Base-by-base conservation (phyloP, 2,888 invertebrate genomes). In the Schizotus pectinicornis region DNA sequence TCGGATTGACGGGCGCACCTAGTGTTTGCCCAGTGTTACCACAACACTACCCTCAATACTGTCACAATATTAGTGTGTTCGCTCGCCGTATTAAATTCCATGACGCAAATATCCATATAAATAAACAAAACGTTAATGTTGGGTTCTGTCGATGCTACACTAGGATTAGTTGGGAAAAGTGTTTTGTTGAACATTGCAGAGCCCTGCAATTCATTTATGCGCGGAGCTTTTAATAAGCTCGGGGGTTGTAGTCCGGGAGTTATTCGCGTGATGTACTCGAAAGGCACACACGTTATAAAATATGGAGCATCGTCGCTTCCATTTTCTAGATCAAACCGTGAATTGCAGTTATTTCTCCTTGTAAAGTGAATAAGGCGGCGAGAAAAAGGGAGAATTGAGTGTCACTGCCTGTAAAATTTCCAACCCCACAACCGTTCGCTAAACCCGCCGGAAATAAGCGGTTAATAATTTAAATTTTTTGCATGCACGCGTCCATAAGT, bases 1-100 rank as follows among this genome's bases (percentile, higher is more conserved):
- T 52, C 63, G 59, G 67, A 70, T 68, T 70, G 70, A 70, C 63
- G 62, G 68, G 59, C 67, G 59, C 67, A 52, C 68, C 71, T 63
- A 62, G 30, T 71, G 68, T 71, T 70, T 73, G 65, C 52, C 62
- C 62, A 67, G 51, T 59, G 64, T 64, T 69, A 67, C 63, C 63
- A 51, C 64, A 58, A 62, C 60, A 61, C 63, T 59, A 46, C 59
- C 63, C 54, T 57, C 55, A 51, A 59, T 61, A 64, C 62, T 68
- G 64, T 65, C 68, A 65, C 65, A 68, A 67, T 69, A 70, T 67
- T 67, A 67, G 65, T 61, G 59, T 51, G 50, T 63, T 47, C 54
- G 47, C n/a, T 41, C 39, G n/a, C 34, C 12, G 45, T 45, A 53
- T 53, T 53, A 53, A 45, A 53, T 31, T 13, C n/a, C 8, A 12